Evolutionary conservation across 2,797 vertebrate genomes (phyloP).

Genomic region (Gorsachius magnificus): DNA sequence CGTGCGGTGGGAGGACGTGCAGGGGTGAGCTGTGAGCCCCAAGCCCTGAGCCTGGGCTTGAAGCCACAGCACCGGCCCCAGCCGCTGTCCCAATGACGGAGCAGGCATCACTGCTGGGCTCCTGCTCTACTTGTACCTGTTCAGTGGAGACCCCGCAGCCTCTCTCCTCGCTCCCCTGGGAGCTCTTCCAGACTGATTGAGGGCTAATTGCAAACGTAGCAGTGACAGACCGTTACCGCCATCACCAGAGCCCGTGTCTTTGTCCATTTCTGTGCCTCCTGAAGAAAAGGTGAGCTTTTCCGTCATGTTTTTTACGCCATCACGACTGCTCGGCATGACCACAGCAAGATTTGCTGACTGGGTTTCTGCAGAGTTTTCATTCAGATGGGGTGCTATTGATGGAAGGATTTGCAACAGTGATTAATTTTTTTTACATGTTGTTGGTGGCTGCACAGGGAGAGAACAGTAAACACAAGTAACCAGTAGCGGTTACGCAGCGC

Average conservation of each 20-base stretch:
- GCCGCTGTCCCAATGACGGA: background rate
- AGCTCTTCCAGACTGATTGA: too few relatives aligned
- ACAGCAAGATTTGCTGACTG: fast-evolving
- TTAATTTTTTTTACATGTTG: too few relatives aligned
- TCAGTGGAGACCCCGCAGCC: too few relatives aligned
- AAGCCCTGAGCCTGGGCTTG: background rate
- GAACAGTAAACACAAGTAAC: background rate
- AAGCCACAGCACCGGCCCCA: background rate
- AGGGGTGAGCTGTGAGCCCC: background rate
- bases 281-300: too few relatives aligned
- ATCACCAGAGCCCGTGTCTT: background rate
- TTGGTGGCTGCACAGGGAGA: background rate
- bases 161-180: too few relatives aligned
- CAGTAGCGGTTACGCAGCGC: fast-evolving
- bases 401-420: background rate
- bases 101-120: background rate
- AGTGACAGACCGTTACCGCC: background rate
- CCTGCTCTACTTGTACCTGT: background rate
- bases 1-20: background rate
- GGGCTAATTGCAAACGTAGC: background rate
- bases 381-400: fast-evolving
- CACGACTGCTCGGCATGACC: fast-evolving
- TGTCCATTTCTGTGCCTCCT: background rate
- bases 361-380: background rate
- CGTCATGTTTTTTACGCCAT: fast-evolving